Conservation (phyloP, 2,888 invertebrate genomes). For the Caenorhabditis sp. region DNA sequence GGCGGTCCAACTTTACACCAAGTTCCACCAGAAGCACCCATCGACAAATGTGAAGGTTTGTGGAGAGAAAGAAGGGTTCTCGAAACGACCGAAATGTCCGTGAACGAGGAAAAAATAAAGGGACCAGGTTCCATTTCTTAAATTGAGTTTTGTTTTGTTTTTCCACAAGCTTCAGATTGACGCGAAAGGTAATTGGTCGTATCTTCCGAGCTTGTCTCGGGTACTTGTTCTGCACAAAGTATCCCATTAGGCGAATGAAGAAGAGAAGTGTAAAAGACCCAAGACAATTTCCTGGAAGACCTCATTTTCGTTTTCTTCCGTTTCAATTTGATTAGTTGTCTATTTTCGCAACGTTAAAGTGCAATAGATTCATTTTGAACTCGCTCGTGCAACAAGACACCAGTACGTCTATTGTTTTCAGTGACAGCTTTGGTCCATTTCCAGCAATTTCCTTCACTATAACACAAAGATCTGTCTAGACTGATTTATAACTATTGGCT, state of each 20-base stretch:
- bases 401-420: too few relatives aligned
- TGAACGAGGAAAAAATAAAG: slow-evolving; percentile 8
- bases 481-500: neutral
- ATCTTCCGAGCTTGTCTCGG: slow-evolving; percentile 1
- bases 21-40: slow-evolving; percentile 49
- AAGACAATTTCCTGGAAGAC: slow-evolving; percentile 32
- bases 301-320: slow-evolving; percentile 40
- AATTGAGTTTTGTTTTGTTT: slow-evolving; percentile 39
- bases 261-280: neutral
- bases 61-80: slow-evolving; percentile 1
- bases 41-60: slow-evolving; percentile 56
- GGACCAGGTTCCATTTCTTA: slow-evolving; percentile 23
- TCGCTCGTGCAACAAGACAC: neutral
- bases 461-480: too few relatives aligned
- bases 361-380: slow-evolving; percentile 36
- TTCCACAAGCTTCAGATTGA: neutral
- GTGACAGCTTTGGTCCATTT: too few relatives aligned
- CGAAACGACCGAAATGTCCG: slow-evolving; percentile 36
- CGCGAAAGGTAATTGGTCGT: slow-evolving; percentile 40
- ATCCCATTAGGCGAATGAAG: slow-evolving; percentile 47
- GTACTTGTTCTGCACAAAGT: neutral
- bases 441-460: too few relatives aligned
- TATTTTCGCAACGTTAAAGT: slow-evolving; percentile 8
- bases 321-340: slow-evolving; percentile 49
- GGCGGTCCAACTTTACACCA: slow-evolving; percentile 33